These are phyloP conservation scores for Pomatorhinus ruficollis DNA, from an alignment of 2,113 vertebrate genomes.

Conservation along the genomic window DNA sequence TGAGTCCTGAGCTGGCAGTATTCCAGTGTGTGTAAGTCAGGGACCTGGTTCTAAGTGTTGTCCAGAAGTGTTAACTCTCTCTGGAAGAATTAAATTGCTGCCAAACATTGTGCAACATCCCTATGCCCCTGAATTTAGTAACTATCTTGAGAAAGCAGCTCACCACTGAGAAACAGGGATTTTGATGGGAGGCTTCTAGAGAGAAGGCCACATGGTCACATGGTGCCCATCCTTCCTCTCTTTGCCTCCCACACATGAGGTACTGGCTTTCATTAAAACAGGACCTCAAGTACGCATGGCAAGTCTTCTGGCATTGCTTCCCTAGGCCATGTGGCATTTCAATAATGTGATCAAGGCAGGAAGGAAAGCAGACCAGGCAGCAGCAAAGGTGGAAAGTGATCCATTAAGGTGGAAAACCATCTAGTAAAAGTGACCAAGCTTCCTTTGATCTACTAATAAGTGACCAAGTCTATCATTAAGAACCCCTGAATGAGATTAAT, in stretches of 20 bases:
- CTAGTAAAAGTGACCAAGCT: background rate
- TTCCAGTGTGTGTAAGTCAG: background rate
- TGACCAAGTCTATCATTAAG: background rate
- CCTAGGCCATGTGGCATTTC: background rate
- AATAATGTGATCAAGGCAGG: background rate
- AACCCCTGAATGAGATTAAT: background rate
- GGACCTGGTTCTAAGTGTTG: background rate
- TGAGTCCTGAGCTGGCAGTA: background rate
- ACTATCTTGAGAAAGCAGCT: background rate
- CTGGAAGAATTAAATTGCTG: background rate
- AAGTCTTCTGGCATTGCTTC: background rate
- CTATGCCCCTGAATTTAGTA: background rate
- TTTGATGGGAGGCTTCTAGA: background rate
- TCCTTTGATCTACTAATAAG: background rate
- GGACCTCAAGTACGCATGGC: background rate
- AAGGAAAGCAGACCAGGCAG: background rate
- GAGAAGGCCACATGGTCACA: background rate
- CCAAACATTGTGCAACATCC: background rate
- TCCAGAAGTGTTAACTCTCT: background rate
- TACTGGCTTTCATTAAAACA: background rate
- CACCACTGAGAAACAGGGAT: background rate
- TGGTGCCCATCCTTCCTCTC: background rate
- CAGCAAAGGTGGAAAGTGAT: background rate
- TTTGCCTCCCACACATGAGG: background rate
- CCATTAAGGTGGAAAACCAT: background rate